Evolutionary conservation across 2,797 vertebrate genomes (phyloP).

Genomic region (Acrossocheilus fasciatus): DNA sequence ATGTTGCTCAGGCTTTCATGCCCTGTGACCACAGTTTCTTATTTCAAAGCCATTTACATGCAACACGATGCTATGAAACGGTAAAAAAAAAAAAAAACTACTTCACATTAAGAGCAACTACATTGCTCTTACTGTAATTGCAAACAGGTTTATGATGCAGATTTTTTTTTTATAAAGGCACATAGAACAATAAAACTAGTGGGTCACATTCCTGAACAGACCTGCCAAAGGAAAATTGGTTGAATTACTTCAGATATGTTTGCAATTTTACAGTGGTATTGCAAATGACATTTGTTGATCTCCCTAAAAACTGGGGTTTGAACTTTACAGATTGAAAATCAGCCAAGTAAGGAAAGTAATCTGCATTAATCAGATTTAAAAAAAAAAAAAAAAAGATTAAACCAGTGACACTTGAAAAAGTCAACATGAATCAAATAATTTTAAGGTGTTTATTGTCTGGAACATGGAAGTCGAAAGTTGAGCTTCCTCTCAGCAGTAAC

Average conservation of each 20-base stretch:
- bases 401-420: not conserved
- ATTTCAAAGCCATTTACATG: conserved; percentile 27
- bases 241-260: not conserved
- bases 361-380: not conserved
- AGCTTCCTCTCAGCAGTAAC: not conserved
- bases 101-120: conserved; percentile 43
- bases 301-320: not conserved
- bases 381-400: not conserved
- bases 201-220: not conserved
- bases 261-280: not conserved
- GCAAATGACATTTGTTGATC: not conserved
- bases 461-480: not conserved
- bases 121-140: not conserved
- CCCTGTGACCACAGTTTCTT: not conserved
- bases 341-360: not conserved
- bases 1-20: not conserved
- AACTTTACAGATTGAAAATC: not conserved
- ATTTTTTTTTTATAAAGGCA: conserved; percentile 13
- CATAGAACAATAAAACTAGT: not conserved
- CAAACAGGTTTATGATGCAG: not conserved
- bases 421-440: not conserved
- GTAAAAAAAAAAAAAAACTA: conserved; percentile 58
- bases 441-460: not conserved
- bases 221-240: too few species aligned
- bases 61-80: conserved; percentile 30